These are phyloP conservation scores for Polylopha cassiicola DNA, from an alignment of 2,888 invertebrate genomes.

Conservation along the genomic window DNA sequence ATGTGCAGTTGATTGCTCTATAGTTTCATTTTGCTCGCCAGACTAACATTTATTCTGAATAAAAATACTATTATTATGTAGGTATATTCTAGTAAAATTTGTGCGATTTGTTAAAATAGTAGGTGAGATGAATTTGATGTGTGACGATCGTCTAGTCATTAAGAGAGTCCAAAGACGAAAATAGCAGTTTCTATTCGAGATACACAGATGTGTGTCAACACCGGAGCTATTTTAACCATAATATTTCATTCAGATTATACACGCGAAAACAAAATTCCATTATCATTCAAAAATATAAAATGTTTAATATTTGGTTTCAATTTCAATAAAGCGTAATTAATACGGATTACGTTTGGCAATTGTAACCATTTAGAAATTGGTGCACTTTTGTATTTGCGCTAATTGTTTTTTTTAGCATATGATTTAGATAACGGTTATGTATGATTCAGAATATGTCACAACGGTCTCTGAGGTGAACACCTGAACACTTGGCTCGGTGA, in stretches of 20 bases:
- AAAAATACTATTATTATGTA: no score
- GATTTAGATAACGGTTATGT: constrained; percentile 18
- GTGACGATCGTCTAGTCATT: constrained; percentile 60
- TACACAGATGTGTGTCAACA: constrained; percentile 68
- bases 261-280: constrained; percentile 30
- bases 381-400: no score
- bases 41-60: no score
- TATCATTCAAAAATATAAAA: constrained; percentile 42
- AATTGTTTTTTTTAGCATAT: constrained; percentile 11
- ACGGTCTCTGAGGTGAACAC: constrained; percentile 58
- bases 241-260: constrained; percentile 20
- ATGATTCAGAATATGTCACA: constrained; percentile 45
- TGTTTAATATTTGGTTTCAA: constrained; percentile 25
- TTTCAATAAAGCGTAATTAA: no score
- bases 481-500: constrained; percentile 65
- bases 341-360: no score
- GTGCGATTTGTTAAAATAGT: constrained; percentile 34
- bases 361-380: no score
- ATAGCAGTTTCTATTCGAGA: constrained; percentile 61
- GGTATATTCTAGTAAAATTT: no score
- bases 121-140: constrained; percentile 46
- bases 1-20: no score
- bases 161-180: constrained; percentile 56
- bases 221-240: constrained; percentile 50
- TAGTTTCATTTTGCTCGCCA: no score